A percentile compares a stretch with the other conserved stretches of the same genome.
Evolutionary conservation across 2,888 invertebrate species (phyloP).

Genomic region (Acanthoscelides obtectus): DNA sequence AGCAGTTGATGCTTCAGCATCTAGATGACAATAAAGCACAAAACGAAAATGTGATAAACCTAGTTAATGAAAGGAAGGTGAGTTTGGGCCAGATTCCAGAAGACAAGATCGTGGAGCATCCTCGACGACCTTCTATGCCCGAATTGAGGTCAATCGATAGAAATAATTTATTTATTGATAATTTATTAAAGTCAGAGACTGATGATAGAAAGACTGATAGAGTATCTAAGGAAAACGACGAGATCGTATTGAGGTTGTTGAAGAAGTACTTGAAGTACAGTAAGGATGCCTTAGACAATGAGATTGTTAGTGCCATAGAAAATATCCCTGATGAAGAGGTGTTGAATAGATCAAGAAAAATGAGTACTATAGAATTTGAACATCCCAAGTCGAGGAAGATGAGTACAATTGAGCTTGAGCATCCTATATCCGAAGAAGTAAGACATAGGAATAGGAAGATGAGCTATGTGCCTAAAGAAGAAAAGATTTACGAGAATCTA

Average conservation of each 20-base stretch:
- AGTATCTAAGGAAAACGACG: conserved; percentile 41
- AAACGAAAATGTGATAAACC: conserved; percentile 36
- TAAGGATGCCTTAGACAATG: conserved; percentile 41
- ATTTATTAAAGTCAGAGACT: conserved; percentile 42
- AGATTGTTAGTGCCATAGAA: conserved; percentile 44
- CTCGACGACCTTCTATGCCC: conserved; percentile 38
- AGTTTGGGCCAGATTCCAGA: conserved; percentile 39
- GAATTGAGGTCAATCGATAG: conserved; percentile 37
- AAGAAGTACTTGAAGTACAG: conserved; percentile 48
- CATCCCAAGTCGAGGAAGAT: conserved; percentile 7
- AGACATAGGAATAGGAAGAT: conserved; percentile 35
- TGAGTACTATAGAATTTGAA: conserved; percentile 13
- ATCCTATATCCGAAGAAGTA: conserved; percentile 9
- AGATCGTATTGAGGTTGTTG: conserved; percentile 43
- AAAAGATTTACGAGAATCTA: conserved; percentile 44
- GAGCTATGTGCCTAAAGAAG: conserved; percentile 40
- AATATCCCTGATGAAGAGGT: conserved; percentile 28
- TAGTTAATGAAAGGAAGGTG: conserved; percentile 31
- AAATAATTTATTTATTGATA: conserved; percentile 45
- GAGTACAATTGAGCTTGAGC: background rate
- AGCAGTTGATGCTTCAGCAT: conserved; percentile 35
- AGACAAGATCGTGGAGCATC: conserved; percentile 35
- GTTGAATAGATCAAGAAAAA: conserved; percentile 16
- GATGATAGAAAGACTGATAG: conserved; percentile 38
- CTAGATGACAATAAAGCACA: conserved; percentile 18